Base-by-base conservation (phyloP, 2,797 vertebrate species). In the Alfaro cultratus region DNA sequence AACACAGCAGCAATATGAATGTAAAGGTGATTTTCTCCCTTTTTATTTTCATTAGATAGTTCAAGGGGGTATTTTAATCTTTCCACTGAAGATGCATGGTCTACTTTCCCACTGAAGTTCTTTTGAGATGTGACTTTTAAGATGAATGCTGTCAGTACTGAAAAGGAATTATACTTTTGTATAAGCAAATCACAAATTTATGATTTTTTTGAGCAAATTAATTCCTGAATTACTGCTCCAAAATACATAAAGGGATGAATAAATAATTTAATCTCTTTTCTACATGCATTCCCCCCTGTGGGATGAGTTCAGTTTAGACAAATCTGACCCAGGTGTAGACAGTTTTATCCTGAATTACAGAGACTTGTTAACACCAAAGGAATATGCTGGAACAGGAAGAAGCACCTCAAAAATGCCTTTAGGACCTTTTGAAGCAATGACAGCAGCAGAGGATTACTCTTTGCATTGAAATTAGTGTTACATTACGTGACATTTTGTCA, bases 401-500 rank as follows among this genome's bases (percentile, higher is more conserved):
- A 73, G 41, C 15, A 78, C 72, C 53, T 82, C 45, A 76, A 36
- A 73, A 21, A 71, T 70, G 57, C 77, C 77, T 8, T 29, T 21
- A 76, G 77, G 2, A 0, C 47, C 47, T 62, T 80, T 31, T 64
- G 15, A 75, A 74, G 78, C 60, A 36, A 39, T 13, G 8, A 60
- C 46, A 45, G 68, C 67, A 79, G 68, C 71, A 36, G 57, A 80
- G 15, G 21, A 55, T 80, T 60, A 83, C 31, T 36, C 45, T 79
- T 78, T 57, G 75, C 47, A 51, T 86, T 86, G 21, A 15, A 68
- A 74, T 71, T 46, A 77, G 67, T 57, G 41, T 85, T 88, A 84
- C 23, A 13, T 74, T 80, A 90, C 77, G 39, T 83, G 84, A 81
- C 76, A 83, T 87, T 89, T 87, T 74, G 64, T 82, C 78, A 67